These are phyloP conservation scores for Euleptes europaea DNA, from an alignment of 2,113 vertebrate species.

Conservation along the genomic window DNA sequence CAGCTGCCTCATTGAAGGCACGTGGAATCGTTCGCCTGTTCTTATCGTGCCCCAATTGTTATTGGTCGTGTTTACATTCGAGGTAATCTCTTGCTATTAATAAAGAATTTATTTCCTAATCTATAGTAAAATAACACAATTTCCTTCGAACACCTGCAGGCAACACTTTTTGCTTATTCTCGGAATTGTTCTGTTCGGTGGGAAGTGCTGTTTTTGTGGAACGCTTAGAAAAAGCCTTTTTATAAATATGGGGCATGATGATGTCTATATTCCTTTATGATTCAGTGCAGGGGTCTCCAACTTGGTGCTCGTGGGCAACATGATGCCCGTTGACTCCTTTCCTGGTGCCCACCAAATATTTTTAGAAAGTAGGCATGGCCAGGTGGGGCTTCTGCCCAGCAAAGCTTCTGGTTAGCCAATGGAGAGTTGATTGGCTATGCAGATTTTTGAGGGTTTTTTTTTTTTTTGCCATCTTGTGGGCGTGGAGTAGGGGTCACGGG, in stretches of 20 bases:
- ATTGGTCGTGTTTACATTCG: neutral
- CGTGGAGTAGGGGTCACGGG: too few relatives aligned
- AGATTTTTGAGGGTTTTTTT: too few relatives aligned
- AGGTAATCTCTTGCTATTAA: neutral
- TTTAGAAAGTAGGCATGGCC: too few relatives aligned
- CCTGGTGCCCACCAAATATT: neutral
- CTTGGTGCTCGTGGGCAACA: too few relatives aligned
- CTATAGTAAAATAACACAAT: neutral
- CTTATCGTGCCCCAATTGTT: conserved; percentile 10
- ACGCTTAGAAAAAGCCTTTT: neutral
- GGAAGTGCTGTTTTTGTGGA: neutral
- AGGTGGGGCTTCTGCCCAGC: too few relatives aligned
- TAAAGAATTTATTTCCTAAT: neutral
- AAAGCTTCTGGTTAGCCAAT: too few relatives aligned
- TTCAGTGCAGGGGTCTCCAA: neutral
- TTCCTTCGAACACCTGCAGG: neutral
- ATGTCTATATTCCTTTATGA: neutral
- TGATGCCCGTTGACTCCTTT: too few relatives aligned
- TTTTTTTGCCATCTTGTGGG: too few relatives aligned
- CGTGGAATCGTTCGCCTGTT: neutral
- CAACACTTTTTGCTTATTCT: neutral
- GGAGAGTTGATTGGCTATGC: too few relatives aligned
- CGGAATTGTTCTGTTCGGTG: neutral
- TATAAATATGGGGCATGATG: neutral
- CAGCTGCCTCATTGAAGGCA: neutral